Percentiles rank a stretch among this genome's conserved stretches.
Conservation (phyloP, 2,797 vertebrate species). For the Cossypha heuglini region DNA sequence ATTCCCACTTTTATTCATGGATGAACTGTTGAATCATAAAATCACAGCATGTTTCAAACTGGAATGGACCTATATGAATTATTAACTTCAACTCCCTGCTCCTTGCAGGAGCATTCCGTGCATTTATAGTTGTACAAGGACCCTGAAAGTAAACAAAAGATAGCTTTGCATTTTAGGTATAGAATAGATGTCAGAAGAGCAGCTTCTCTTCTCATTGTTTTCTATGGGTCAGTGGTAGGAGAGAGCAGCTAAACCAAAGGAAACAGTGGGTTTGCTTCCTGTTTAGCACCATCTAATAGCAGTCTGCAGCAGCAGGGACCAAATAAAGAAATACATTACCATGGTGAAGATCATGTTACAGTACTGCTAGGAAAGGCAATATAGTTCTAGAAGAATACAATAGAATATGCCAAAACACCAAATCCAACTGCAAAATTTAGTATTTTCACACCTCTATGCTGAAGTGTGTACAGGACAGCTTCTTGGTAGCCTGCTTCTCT, state of each 20-base stretch:
- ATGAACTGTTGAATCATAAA: neutral
- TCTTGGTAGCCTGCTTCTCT: neutral
- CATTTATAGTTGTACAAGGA: neutral
- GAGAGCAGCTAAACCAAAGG: neutral
- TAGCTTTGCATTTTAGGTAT: neutral
- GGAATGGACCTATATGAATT: neutral
- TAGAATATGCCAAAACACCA: fast-evolving
- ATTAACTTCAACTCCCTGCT: neutral
- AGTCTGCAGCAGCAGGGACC: neutral
- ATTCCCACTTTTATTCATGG: neutral
- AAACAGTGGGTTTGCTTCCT: neutral
- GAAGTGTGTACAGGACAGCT: neutral
- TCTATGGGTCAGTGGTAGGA: neutral
- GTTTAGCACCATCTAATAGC: neutral
- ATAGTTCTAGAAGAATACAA: neutral
- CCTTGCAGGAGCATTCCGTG: neutral
- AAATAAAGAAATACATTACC: neutral
- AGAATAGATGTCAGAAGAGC: neutral
- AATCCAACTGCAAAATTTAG: neutral
- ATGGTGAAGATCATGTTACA: neutral
- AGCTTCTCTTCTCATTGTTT: neutral
- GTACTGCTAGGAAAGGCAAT: neutral
- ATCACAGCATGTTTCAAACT: neutral
- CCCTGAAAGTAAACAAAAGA: neutral
- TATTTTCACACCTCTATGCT: neutral